These are phyloP conservation scores for Drosophila setosimentum DNA, from an alignment of 2,888 invertebrate species.

Conservation along the genomic window DNA sequence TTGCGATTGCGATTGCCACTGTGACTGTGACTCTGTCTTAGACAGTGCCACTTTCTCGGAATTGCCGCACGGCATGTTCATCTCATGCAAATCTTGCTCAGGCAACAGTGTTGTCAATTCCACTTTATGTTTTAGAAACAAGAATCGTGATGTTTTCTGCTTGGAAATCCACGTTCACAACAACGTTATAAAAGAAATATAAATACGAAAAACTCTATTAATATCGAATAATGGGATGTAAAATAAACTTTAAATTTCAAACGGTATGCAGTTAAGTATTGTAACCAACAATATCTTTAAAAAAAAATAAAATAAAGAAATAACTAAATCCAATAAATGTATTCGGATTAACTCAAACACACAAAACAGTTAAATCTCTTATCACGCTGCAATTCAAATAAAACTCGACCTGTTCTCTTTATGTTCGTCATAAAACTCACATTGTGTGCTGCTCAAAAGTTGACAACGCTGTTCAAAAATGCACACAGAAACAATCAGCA, in stretches of 20 bases:
- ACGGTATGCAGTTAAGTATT: not conserved
- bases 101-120: slow-evolving; percentile 3
- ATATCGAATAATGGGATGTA: too few relatives aligned
- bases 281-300: too few relatives aligned
- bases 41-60: not conserved
- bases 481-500: slow-evolving; percentile 45
- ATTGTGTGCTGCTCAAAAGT: not conserved
- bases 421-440: not conserved
- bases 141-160: not conserved
- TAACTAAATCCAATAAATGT: not conserved
- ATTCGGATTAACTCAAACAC: not conserved
- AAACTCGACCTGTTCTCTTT: not conserved
- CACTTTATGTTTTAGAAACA: not conserved
- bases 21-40: not conserved
- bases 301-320: not conserved
- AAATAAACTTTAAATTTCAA: not conserved
- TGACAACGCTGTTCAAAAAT: slow-evolving; percentile 42
- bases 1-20: not conserved
- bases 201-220: not conserved
- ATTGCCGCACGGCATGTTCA: slow-evolving; percentile 22
- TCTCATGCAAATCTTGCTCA: slow-evolving; percentile 49
- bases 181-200: not conserved
- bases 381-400: not conserved
- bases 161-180: not conserved
- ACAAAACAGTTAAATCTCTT: not conserved